A percentile compares a stretch with the other conserved stretches of the same genome.
Conservation (phyloP, 2,113 vertebrate species). For the Brachyhypopomus gauderio region DNA sequence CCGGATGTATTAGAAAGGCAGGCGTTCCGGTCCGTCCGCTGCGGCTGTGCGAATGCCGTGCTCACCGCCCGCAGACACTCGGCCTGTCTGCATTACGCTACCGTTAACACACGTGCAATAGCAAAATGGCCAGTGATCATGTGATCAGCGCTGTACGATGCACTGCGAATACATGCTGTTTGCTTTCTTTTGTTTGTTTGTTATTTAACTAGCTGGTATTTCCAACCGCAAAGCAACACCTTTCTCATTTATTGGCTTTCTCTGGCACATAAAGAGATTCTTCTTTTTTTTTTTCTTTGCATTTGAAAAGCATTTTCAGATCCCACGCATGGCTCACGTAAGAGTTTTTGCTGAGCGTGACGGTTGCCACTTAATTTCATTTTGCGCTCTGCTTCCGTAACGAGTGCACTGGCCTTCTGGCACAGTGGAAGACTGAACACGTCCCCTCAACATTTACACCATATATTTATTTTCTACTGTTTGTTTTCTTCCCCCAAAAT, state of each 20-base stretch:
- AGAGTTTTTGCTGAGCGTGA: background rate
- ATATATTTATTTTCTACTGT: slow-evolving; percentile 51
- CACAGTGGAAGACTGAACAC: background rate
- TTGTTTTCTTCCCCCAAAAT: slow-evolving; percentile 65
- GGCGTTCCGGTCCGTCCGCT: background rate
- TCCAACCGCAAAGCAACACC: background rate
- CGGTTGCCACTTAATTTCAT: slow-evolving; percentile 11
- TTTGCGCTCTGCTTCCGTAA: background rate
- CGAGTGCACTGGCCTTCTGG: background rate
- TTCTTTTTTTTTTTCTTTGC: background rate
- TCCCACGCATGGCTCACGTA: background rate
- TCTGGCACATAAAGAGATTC: background rate
- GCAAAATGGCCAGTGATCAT: slow-evolving; percentile 36
- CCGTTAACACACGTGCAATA: slow-evolving; percentile 15
- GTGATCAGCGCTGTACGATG: slow-evolving; percentile 25
- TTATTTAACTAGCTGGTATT: background rate
- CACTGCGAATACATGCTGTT: slow-evolving; percentile 33
- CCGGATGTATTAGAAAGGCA: background rate
- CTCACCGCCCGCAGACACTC: slow-evolving; percentile 1
- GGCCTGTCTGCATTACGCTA: slow-evolving; percentile 5
- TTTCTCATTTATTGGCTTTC: slow-evolving; percentile 13
- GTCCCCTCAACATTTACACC: background rate
- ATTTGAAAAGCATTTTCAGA: slow-evolving; percentile 19
- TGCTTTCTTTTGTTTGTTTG: background rate
- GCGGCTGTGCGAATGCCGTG: too few species aligned